Base-by-base conservation (phyloP, 2,113 vertebrate genomes). In the Odocoileus virginianus region DNA sequence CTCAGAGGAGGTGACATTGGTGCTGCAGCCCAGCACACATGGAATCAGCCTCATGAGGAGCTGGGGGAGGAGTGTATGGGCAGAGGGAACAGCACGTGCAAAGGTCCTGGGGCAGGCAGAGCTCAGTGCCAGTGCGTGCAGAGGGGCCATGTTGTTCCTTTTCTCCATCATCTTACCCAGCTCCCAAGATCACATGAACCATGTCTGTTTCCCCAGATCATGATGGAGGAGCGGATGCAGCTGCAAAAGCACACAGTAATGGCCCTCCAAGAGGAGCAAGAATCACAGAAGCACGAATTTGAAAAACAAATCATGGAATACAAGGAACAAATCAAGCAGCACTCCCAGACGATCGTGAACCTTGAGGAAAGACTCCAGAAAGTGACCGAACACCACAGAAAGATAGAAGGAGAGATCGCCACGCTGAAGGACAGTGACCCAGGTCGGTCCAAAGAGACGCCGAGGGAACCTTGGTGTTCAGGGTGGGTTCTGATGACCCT, bases 321-420 rank as follows among this genome's bases (percentile, higher is more conserved):
- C 0, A 99, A 98, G 81, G 99, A 99, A 54, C 99, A 99, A 40
- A 98, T 98, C 95, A 99, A 96, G n/a, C 99, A 99, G 97, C 99
- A 99, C 64, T 97, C 99, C 0, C 97, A 98, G 98, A 99, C 99
- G 0, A 99, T 99, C 6, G 97, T 99, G 89, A 99, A 97, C 15
- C 96, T 99, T 0, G 99, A 99, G 89, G 93, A 98, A 27, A 98
- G 95, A 78, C 94, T 99, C 94, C 95, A 83, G 5, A 97, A 95
- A 43, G 97, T 98, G 27, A 27, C 95, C 0, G 92, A 98, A 27
- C 98, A 96, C 78, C 98, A 98, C 61, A 96, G 96, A 82, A 86
- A 40, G 0, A 96, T 97, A 40, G 97, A 99, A 96, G 98, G 92
- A 17, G 98, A 99, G 92, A 98, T 98, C 0, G 45, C 94, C 0